Conservation (phyloP, 2,888 invertebrate genomes). For the Sepiola atlantica region DNA sequence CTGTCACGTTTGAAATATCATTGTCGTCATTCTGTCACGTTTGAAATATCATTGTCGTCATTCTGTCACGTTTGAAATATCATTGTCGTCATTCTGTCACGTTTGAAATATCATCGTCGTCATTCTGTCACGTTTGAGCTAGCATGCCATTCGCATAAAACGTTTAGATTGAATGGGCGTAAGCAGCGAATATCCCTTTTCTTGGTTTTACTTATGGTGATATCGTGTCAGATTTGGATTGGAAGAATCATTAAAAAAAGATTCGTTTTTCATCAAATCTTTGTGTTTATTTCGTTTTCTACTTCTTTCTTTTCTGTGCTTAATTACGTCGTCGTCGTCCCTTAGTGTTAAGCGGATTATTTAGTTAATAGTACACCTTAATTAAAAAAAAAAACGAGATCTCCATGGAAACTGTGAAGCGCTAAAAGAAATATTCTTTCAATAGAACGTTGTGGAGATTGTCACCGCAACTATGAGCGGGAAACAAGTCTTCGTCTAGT, state of each 20-base stretch:
- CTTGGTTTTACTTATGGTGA: not conserved
- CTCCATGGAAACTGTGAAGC: not conserved
- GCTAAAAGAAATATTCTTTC: not conserved
- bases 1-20: too few relatives aligned
- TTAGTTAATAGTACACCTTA: not conserved
- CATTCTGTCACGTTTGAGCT: too few relatives aligned
- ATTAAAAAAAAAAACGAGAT: not conserved
- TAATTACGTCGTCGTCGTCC: not conserved
- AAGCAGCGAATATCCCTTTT: too few relatives aligned
- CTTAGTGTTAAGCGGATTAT: not conserved
- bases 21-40: too few relatives aligned
- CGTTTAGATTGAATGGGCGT: too few relatives aligned
- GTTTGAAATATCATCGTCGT: too few relatives aligned
- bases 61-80: too few relatives aligned
- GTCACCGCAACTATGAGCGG: not conserved
- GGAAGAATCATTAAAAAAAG: not conserved
- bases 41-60: too few relatives aligned
- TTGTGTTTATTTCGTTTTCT: not conserved
- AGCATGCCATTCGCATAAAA: too few relatives aligned
- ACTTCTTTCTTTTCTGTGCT: not conserved
- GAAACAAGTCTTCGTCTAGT: too few relatives aligned
- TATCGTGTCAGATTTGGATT: not conserved
- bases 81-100: too few relatives aligned
- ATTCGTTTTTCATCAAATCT: not conserved
- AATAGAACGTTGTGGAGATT: not conserved